Evolutionary conservation across 2,113 vertebrate genomes (phyloP).

Genomic region (Orycteropus afer): DNA sequence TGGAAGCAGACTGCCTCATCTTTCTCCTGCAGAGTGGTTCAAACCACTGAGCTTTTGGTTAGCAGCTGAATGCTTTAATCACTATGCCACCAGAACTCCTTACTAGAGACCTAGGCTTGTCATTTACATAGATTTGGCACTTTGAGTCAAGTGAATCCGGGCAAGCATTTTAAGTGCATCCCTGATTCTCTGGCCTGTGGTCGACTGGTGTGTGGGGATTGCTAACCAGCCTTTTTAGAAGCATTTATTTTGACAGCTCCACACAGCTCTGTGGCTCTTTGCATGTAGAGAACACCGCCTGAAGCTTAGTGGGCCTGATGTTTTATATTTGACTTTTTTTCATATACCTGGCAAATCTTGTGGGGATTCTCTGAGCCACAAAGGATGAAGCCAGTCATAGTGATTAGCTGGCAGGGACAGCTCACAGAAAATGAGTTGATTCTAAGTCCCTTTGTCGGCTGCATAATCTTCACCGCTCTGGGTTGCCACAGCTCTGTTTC

Average conservation of each 20-base stretch:
- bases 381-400: neutral
- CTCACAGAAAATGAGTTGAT: slow-evolving; percentile 50
- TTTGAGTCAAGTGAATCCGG: neutral
- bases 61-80: too few relatives aligned
- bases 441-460: neutral
- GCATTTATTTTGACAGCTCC: slow-evolving; percentile 4
- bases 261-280: neutral
- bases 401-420: neutral
- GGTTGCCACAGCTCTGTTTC: neutral
- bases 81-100: too few relatives aligned
- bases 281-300: neutral
- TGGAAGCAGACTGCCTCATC: too few relatives aligned
- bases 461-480: neutral
- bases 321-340: neutral
- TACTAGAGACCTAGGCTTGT: neutral
- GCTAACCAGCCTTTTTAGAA: neutral
- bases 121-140: slow-evolving; percentile 38
- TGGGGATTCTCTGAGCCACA: neutral
- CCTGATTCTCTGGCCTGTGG: neutral
- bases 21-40: too few relatives aligned
- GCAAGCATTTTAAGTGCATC: slow-evolving; percentile 31
- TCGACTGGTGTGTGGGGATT: neutral
- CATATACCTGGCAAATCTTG: neutral
- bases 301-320: neutral
- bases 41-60: too few relatives aligned